These are phyloP conservation scores for Amphipyra berbera DNA, from an alignment of 2,888 invertebrate genomes.

Conservation along the genomic window DNA sequence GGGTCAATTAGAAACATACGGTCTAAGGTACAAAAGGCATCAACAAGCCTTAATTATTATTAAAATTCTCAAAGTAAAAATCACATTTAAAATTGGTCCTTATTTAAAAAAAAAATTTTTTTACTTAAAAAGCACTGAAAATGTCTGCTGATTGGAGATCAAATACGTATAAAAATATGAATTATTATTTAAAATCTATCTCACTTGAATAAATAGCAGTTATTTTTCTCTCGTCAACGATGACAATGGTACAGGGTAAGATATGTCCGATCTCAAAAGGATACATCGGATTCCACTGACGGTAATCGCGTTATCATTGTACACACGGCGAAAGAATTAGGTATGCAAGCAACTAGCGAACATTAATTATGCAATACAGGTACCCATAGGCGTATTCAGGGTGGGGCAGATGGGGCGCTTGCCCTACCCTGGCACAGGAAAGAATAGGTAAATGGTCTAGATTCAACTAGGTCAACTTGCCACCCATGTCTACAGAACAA, in stretches of 20 bases:
- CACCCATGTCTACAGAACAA: no score
- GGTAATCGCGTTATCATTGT: no score
- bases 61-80: constrained; percentile 9
- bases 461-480: no score
- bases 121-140: neutral
- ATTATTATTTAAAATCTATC: constrained; percentile 19
- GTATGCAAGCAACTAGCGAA: no score
- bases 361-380: no score
- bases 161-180: constrained; percentile 33
- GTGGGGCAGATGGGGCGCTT: no score
- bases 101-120: neutral
- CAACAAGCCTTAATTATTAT: neutral
- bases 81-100: constrained; percentile 26
- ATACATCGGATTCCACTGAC: constrained; percentile 8
- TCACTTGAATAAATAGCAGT: constrained; percentile 33
- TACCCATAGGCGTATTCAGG: no score
- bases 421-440: no score
- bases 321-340: no score
- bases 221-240: constrained; percentile 27
- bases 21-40: constrained; percentile 7
- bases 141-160: constrained; percentile 12
- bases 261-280: neutral
- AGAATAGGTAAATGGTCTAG: no score
- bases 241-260: neutral
- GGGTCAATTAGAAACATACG: constrained; percentile 18